These are phyloP conservation scores for Grammomys dolichurus DNA, from an alignment of 2,113 vertebrate genomes.

Conservation along the genomic window DNA sequence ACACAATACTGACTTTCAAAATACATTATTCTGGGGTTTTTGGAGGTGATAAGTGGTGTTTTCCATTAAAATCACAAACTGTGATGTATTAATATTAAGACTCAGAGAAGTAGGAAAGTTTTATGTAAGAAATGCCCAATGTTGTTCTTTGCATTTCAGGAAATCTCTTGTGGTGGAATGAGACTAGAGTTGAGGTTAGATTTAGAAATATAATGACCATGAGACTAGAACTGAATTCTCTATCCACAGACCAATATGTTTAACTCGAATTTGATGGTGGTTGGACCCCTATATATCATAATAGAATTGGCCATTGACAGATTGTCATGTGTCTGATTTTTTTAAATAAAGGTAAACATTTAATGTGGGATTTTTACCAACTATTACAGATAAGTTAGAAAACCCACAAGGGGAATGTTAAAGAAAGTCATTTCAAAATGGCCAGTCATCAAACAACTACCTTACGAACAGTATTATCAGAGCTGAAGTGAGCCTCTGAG, in stretches of 20 bases:
- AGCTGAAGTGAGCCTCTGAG: background rate
- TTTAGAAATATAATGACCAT: background rate
- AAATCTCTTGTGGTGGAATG: background rate
- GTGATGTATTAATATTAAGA: background rate
- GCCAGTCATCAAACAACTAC: background rate
- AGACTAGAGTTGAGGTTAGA: background rate
- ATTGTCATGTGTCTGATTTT: background rate
- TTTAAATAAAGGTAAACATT: background rate
- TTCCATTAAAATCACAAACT: conserved; percentile 1
- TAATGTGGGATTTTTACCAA: background rate
- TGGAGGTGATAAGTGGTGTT: background rate
- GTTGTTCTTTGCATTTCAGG: background rate
- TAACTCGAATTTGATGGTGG: background rate
- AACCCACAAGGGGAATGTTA: background rate
- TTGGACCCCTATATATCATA: background rate
- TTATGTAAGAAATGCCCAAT: background rate
- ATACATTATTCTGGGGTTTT: background rate
- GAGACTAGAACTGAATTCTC: background rate
- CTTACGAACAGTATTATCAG: background rate
- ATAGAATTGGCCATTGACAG: background rate
- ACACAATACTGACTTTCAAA: conserved; percentile 33
- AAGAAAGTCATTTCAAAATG: background rate
- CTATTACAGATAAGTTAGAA: background rate
- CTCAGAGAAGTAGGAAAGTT: background rate
- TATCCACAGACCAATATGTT: background rate